Percentiles rank a stretch among this genome's conserved stretches.
Evolutionary conservation across 2,888 invertebrate genomes (phyloP).

Genomic region (Cephalotes varians): DNA sequence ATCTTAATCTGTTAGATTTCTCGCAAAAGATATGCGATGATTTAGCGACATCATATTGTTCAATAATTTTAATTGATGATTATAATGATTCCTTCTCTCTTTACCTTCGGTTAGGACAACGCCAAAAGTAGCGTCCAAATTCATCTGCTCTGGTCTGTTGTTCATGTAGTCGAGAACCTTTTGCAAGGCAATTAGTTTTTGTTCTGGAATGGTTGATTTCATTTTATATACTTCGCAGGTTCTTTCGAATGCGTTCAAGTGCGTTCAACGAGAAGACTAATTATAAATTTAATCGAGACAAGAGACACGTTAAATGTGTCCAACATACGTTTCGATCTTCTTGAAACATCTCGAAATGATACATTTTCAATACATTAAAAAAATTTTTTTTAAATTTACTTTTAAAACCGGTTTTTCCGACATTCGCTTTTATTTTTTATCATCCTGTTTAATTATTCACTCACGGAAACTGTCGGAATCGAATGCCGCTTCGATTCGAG

Average conservation of each 20-base stretch:
- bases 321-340: background rate
- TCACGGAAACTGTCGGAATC: conserved; percentile 58
- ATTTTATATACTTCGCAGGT: background rate
- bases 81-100: conserved; percentile 78
- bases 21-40: background rate
- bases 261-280: background rate
- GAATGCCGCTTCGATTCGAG: conserved; percentile 23
- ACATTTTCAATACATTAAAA: background rate
- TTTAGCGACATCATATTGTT: background rate
- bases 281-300: conserved; percentile 10
- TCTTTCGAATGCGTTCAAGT: background rate
- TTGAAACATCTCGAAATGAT: background rate
- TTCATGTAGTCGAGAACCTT: conserved; percentile 80
- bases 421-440: background rate
- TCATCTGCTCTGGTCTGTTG: conserved; percentile 81
- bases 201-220: conserved; percentile 60
- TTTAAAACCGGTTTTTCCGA: background rate
- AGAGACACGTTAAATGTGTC: background rate
- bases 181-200: conserved; percentile 70
- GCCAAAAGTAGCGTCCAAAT: conserved; percentile 83
- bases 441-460: conserved; percentile 30
- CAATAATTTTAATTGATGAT: background rate
- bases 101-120: conserved; percentile 84
- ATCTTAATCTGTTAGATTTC: background rate
- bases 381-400: background rate